These are phyloP conservation scores for Callionymus lyra DNA, from an alignment of 2,113 vertebrate genomes.

Conservation along the genomic window DNA sequence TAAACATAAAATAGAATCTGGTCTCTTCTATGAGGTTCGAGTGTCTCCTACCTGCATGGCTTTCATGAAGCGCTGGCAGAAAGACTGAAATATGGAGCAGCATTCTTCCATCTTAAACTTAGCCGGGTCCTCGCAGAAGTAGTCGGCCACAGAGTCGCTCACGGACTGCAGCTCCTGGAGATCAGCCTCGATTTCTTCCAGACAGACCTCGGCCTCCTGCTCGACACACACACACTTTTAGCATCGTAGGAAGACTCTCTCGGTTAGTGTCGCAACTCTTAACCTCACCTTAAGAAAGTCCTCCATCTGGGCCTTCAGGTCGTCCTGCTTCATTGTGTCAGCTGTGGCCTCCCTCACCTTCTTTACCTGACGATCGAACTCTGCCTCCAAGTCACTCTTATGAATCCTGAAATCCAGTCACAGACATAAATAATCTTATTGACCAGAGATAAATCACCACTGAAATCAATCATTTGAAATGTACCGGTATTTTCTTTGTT, in stretches of 20 bases:
- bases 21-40: background rate
- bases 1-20: background rate
- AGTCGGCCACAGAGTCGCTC: constrained; percentile 60
- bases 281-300: constrained; percentile 56
- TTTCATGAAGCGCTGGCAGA: constrained; percentile 60
- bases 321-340: constrained; percentile 47
- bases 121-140: constrained; percentile 66
- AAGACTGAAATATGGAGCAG: constrained; percentile 64
- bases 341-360: constrained; percentile 47
- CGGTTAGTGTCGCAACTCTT: no score
- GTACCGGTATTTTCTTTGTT: no score
- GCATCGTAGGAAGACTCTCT: background rate
- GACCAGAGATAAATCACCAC: no score
- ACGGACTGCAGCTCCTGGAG: constrained; percentile 43
- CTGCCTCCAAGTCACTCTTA: constrained; percentile 60
- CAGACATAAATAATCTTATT: background rate
- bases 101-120: constrained; percentile 68
- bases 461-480: no score
- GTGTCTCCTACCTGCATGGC: constrained; percentile 54
- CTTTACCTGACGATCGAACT: constrained; percentile 49
- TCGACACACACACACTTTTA: background rate
- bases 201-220: constrained; percentile 52
- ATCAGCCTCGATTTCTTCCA: constrained; percentile 41
- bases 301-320: constrained; percentile 61
- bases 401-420: constrained; percentile 43